These are phyloP conservation scores for Myotis findleyi DNA, from an alignment of 2,797 vertebrate species.

Conservation along the genomic window DNA sequence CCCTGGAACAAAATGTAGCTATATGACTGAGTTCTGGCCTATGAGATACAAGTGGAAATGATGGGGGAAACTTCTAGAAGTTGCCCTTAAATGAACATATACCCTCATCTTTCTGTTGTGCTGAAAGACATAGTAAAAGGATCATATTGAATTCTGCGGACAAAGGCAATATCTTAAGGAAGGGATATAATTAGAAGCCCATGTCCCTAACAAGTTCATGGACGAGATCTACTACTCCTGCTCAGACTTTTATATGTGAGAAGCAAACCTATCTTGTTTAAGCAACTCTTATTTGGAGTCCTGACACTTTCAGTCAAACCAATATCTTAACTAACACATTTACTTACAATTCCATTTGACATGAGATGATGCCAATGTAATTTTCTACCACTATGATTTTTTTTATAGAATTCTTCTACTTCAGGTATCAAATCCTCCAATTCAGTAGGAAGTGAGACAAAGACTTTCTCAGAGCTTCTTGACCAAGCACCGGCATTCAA, in stretches of 20 bases:
- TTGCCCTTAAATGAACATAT: neutral
- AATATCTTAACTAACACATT: neutral
- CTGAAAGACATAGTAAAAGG: neutral
- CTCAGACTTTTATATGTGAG: neutral
- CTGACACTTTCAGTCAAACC: conserved; percentile 26
- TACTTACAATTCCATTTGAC: conserved; percentile 99
- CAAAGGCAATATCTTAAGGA: neutral
- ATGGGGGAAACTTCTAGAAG: conserved; percentile 4
- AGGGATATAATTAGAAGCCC: neutral
- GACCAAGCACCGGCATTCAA: conserved; percentile 99
- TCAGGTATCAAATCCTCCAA: conserved; percentile 98
- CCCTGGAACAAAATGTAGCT: neutral
- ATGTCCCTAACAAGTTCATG: neutral
- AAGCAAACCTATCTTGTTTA: neutral
- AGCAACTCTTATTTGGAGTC: neutral
- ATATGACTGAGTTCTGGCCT: neutral
- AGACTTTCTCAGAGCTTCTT: conserved; percentile 98
- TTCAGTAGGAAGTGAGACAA: conserved; percentile 97
- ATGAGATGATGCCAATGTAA: conserved; percentile 99
- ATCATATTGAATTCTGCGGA: neutral
- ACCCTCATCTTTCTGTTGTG: neutral
- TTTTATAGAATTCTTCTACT: conserved; percentile 99
- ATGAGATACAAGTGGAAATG: conserved; percentile 15
- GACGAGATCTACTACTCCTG: neutral
- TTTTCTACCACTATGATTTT: conserved; percentile 99